Base-by-base conservation (phyloP, 2,888 invertebrate species). In the Melipona beecheii region DNA sequence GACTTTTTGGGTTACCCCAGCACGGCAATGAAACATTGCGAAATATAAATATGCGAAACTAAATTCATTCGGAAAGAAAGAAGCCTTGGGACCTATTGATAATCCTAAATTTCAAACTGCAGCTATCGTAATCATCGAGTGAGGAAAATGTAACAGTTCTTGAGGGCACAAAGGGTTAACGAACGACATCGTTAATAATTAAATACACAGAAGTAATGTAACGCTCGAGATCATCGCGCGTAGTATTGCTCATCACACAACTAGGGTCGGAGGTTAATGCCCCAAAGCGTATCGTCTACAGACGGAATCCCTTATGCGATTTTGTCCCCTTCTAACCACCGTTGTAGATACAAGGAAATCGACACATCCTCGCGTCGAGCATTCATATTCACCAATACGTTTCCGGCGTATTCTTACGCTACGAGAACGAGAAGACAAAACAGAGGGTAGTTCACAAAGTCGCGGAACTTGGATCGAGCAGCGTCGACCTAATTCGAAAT, bases 241-340 rank as follows among this genome's bases (percentile, higher is more conserved):
- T 11, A 4, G 24, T 49, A 58, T 70, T 71, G 6, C 27, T 69
- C 52, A 52, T 52, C 52, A 6, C n/a, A 54, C 43, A 49, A 72
- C 27, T 6, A 21, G 60, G 72, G 72, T 72, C 60, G 60, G 21
- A 27, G 72, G 72, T 60, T 72, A 72, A 72, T 60, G 43, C 60
- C 72, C 21, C 49, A 27, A 72, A 72, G 58, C 72, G 21, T 72
- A 49, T 60, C 43, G 71, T 71, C 58, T 58, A 60, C 43, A 72
- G 21, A 60, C 60, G n/a, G 72, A 72, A 72, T 58, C 72, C 60
- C 60, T 72, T 60, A 72, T 72, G 72, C 49, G 72, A 74, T 64
- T n/a, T 54, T 65, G 74, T 74, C 52, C 65, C 64, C 64, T n/a
- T 60, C 27, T 21, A 60, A 6, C 15, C 3, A 6, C 19, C 43